Percentiles rank a stretch among this genome's conserved stretches.
Evolutionary conservation across 2,888 invertebrate species (phyloP).

Genomic region (Arrhopalites spinosus): DNA sequence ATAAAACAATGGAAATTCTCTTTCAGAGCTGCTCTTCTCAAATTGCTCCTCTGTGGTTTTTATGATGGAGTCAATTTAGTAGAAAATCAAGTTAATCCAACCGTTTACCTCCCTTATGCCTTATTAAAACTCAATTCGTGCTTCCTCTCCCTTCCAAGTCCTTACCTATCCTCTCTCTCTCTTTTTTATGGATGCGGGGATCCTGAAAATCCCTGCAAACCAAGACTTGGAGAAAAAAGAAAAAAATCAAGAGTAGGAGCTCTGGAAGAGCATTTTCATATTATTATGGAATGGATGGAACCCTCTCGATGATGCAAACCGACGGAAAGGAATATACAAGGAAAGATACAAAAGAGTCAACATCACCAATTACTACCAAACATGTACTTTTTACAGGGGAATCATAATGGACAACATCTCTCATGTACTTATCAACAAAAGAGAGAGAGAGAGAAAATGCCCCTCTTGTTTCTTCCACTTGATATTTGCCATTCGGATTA

Average conservation of each 20-base stretch:
- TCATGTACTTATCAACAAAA: no score
- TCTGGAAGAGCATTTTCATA: neutral
- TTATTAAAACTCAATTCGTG: slow-evolving; percentile 36
- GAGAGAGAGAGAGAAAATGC: no score
- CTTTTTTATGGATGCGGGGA: neutral
- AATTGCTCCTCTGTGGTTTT: slow-evolving; percentile 55
- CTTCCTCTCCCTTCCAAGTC: slow-evolving; percentile 33
- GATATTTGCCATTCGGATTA: no score
- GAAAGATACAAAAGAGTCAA: no score
- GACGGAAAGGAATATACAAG: neutral
- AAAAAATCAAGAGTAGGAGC: neutral
- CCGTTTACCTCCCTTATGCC: slow-evolving; percentile 44
- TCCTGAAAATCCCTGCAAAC: no score
- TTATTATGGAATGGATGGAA: no score
- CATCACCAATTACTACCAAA: no score
- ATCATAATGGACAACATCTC: no score
- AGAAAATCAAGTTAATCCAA: slow-evolving; percentile 57
- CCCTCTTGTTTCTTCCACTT: no score
- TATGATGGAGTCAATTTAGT: slow-evolving; percentile 56
- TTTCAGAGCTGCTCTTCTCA: slow-evolving; percentile 37
- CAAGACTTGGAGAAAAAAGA: no score
- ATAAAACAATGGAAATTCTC: slow-evolving; percentile 52
- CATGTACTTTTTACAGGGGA: no score
- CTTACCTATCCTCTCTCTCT: slow-evolving; percentile 22
- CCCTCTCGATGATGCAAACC: no score